Conservation (phyloP, 2,888 invertebrate species). For the Galeopsomyia nigrocyanea region DNA sequence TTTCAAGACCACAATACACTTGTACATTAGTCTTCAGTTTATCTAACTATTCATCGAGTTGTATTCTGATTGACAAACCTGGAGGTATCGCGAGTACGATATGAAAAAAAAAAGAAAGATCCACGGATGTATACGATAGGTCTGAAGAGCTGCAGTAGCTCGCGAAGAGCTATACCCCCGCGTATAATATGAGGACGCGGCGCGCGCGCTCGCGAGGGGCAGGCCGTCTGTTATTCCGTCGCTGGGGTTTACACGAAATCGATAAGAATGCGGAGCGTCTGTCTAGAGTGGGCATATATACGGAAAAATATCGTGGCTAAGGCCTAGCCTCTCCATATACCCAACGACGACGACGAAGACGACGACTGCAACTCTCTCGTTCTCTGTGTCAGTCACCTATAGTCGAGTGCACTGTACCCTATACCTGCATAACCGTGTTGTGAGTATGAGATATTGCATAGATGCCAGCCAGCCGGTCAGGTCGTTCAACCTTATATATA, state of each 20-base stretch:
- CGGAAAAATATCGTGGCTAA: slow-evolving; percentile 26
- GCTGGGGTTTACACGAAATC: slow-evolving; percentile 65
- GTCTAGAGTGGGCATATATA: slow-evolving; percentile 50
- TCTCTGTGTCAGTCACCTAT: slow-evolving; percentile 18
- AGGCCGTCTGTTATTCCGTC: slow-evolving; percentile 50
- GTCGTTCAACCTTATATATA: slow-evolving; percentile 13
- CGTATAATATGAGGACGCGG: background rate
- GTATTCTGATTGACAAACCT: no score
- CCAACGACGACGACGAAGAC: background rate
- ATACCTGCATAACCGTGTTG: background rate
- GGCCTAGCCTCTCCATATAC: no score
- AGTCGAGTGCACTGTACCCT: slow-evolving; percentile 6
- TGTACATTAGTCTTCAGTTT: no score
- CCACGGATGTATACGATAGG: background rate
- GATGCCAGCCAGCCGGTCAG: background rate
- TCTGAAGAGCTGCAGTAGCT: no score
- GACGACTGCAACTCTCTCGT: background rate
- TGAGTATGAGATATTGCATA: slow-evolving; percentile 3
- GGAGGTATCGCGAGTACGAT: no score
- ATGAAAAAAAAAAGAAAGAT: no score
- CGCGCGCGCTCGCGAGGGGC: background rate
- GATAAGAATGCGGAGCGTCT: slow-evolving; percentile 64
- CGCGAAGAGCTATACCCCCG: no score
- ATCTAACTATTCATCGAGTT: no score
- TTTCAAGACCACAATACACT: no score